phyloP scores from a whole-genome alignment of 2,113 vertebrate species.

The Coreoperca whiteheadi region DNA sequence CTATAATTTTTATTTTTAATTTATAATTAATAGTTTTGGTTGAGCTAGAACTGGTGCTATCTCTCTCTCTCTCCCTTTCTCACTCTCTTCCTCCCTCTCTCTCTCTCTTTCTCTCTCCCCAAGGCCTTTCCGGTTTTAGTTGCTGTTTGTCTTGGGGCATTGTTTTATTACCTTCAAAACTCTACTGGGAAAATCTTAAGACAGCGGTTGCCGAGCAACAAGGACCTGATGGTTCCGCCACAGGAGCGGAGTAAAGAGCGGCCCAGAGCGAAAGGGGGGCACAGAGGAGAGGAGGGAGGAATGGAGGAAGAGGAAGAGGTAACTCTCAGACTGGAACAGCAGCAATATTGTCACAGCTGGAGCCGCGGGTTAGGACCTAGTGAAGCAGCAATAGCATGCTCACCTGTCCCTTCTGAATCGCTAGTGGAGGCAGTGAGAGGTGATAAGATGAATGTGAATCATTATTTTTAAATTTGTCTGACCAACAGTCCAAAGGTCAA shows the following conservation, averaged over 20 bases:
- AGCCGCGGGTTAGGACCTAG: slow-evolving; percentile 56
- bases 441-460: slow-evolving; percentile 56
- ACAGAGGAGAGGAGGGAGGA: neutral
- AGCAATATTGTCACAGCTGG: slow-evolving; percentile 60
- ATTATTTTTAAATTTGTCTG: neutral
- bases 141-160: slow-evolving; percentile 86
- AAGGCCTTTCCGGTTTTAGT: slow-evolving; percentile 75
- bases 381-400: slow-evolving; percentile 49
- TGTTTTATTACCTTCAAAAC: slow-evolving; percentile 88
- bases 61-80: slow-evolving; percentile 3
- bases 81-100: slow-evolving; percentile 4
- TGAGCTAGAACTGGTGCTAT: slow-evolving; percentile 14
- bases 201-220: slow-evolving; percentile 86
- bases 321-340: slow-evolving; percentile 61
- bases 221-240: slow-evolving; percentile 80
- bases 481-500: neutral
- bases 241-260: slow-evolving; percentile 74
- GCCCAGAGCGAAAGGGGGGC: slow-evolving; percentile 54
- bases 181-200: slow-evolving; percentile 84
- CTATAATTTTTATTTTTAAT: slow-evolving; percentile 46
- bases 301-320: slow-evolving; percentile 26
- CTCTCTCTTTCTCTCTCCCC: slow-evolving; percentile 40
- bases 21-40: slow-evolving; percentile 36
- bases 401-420: slow-evolving; percentile 54
- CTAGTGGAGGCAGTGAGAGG: slow-evolving; percentile 38